These are phyloP conservation scores for Shinisaurus crocodilurus DNA, from an alignment of 2,113 vertebrate species.

Conservation along the genomic window DNA sequence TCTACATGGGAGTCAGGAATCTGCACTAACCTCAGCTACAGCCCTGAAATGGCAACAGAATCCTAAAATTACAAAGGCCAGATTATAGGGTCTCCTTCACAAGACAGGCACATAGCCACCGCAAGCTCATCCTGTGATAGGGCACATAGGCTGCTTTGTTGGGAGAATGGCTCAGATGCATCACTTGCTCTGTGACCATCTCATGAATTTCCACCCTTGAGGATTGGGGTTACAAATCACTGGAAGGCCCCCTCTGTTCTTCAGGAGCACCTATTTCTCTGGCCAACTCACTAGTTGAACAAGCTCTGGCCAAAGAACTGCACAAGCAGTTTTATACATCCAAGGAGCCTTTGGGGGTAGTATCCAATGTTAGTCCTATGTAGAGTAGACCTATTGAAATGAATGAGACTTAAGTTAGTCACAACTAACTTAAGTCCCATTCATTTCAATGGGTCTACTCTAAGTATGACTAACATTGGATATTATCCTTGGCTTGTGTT, in stretches of 20 bases:
- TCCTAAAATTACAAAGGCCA: background rate
- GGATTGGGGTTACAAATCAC: background rate
- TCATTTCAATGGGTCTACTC: too few species aligned
- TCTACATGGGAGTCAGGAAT: background rate
- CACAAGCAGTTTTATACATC: background rate
- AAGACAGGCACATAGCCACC: background rate
- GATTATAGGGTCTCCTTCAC: background rate
- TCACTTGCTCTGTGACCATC: background rate
- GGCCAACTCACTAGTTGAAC: background rate
- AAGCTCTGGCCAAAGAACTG: too few species aligned
- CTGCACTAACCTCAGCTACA: background rate
- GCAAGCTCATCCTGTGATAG: background rate
- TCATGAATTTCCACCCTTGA: background rate
- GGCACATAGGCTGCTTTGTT: background rate
- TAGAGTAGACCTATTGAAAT: too few species aligned
- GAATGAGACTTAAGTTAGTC: too few species aligned
- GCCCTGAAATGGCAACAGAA: background rate
- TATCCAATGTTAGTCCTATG: too few species aligned
- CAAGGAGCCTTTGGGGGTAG: background rate
- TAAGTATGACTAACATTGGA: too few species aligned
- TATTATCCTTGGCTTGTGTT: too few species aligned
- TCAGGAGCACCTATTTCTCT: background rate
- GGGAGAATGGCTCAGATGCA: background rate
- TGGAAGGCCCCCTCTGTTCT: background rate
- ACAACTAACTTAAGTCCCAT: too few species aligned